These are phyloP conservation scores for Bryconaethiops microstoma DNA, from an alignment of 2,797 vertebrate genomes.

Conservation along the genomic window DNA sequence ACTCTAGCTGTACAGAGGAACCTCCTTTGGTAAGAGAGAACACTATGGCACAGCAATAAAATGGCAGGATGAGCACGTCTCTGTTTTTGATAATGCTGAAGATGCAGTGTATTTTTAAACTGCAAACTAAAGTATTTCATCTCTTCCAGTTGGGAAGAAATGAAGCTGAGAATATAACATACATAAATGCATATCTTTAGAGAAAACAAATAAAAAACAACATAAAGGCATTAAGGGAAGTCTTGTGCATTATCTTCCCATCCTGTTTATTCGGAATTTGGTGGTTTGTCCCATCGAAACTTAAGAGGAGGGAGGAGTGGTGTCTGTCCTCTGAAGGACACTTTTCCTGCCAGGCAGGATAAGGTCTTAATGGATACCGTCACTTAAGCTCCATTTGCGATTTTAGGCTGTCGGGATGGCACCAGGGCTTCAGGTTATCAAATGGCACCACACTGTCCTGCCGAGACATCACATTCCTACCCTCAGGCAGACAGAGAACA, in stretches of 20 bases:
- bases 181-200: constrained; percentile 5
- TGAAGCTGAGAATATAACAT: neutral
- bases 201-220: neutral
- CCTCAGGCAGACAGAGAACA: constrained; percentile 16
- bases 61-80: neutral
- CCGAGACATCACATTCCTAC: constrained; percentile 26
- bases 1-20: neutral
- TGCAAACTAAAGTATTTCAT: neutral
- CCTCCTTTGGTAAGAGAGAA: neutral
- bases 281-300: constrained; percentile 7
- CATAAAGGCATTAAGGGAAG: constrained; percentile 4
- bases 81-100: constrained; percentile 3
- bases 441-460: constrained; percentile 49
- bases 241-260: constrained; percentile 1
- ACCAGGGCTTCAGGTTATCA: constrained; percentile 49
- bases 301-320: constrained; percentile 19
- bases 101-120: neutral
- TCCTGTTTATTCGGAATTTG: constrained; percentile 11
- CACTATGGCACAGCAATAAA: neutral
- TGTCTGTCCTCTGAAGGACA: constrained; percentile 44
- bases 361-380: constrained; percentile 50
- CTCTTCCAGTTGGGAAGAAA: neutral
- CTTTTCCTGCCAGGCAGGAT: constrained; percentile 34
- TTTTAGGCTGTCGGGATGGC: constrained; percentile 39
- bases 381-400: constrained; percentile 50